These are phyloP conservation scores for Cheilinus undulatus DNA, from an alignment of 2,113 vertebrate genomes.

Conservation along the genomic window DNA sequence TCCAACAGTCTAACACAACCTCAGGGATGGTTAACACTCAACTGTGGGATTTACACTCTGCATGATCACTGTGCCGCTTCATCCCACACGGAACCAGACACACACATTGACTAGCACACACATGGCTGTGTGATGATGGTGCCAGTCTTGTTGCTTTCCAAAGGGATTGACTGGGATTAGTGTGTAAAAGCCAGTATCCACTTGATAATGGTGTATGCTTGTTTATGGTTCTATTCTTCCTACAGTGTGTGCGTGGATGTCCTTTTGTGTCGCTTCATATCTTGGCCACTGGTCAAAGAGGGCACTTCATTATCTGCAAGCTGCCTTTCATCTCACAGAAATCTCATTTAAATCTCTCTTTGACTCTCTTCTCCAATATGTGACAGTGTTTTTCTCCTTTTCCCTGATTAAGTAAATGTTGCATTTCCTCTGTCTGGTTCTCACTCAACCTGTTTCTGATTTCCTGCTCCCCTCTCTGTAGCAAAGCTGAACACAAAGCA, in stretches of 20 bases:
- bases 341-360: constrained; percentile 54
- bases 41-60: constrained; percentile 64
- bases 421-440: not conserved
- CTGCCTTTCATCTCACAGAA: constrained; percentile 49
- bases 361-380: constrained; percentile 23
- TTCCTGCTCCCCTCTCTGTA: not conserved
- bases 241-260: constrained; percentile 21
- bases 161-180: constrained; percentile 62
- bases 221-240: constrained; percentile 36
- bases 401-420: constrained; percentile 18
- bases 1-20: constrained; percentile 65
- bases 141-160: constrained; percentile 59
- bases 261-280: constrained; percentile 37
- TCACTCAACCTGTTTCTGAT: not conserved
- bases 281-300: constrained; percentile 49
- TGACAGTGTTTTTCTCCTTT: constrained; percentile 11
- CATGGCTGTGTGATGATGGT: constrained; percentile 31
- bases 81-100: constrained; percentile 18
- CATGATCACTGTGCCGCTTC: constrained; percentile 53
- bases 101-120: constrained; percentile 15
- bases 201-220: constrained; percentile 52
- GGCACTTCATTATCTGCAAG: constrained; percentile 41
- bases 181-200: constrained; percentile 59
- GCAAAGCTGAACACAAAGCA: not conserved
- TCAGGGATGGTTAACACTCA: constrained; percentile 64